Evolutionary conservation across 2,113 vertebrate genomes (phyloP).

Genomic region (Carassius carassius): DNA sequence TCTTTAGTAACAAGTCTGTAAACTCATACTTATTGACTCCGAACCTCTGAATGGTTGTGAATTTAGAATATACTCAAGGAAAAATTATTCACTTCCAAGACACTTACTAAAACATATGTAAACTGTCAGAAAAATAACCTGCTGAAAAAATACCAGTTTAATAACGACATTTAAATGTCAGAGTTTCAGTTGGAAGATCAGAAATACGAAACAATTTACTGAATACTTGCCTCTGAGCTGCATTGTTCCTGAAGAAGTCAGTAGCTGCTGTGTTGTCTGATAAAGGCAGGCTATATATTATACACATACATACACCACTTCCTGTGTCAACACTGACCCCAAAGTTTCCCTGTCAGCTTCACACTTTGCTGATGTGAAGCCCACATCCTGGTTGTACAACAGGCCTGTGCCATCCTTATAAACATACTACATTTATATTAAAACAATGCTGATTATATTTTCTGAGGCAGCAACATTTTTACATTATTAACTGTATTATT

Average conservation of each 20-base stretch:
- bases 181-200: not conserved
- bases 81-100: not conserved
- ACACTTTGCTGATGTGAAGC: slow-evolving; percentile 18
- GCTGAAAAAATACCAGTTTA: not conserved
- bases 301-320: slow-evolving; percentile 33
- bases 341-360: not conserved
- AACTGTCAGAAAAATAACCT: not conserved
- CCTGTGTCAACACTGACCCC: slow-evolving; percentile 19
- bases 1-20: not conserved
- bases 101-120: not conserved
- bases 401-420: not conserved
- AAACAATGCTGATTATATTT: not conserved
- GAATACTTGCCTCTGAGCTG: slow-evolving; percentile 43
- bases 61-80: not conserved
- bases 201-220: not conserved
- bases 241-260: slow-evolving; percentile 32
- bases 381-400: slow-evolving; percentile 18
- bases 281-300: not conserved
- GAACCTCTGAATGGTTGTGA: not conserved
- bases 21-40: not conserved
- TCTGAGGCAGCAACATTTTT: not conserved
- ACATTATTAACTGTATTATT: too few species aligned
- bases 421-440: not conserved
- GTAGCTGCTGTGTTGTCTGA: not conserved
- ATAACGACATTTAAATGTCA: not conserved